phyloP scores from a whole-genome alignment of 1,140 invertebrate species.

The Procambarus clarkii region DNA sequence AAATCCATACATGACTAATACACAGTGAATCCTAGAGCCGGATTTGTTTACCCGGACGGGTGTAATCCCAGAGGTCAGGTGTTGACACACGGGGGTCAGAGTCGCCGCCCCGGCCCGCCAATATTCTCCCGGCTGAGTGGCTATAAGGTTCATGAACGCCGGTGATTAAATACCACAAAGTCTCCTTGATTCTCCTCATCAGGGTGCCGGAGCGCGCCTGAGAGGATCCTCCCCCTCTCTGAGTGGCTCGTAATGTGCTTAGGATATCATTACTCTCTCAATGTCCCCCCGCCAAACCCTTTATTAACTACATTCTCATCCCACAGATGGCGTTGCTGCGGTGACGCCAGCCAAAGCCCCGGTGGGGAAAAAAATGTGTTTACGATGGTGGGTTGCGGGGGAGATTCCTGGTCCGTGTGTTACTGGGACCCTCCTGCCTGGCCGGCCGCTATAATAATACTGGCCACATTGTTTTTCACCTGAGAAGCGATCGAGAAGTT shows the following conservation, averaged over 20 bases:
- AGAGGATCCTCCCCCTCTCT: not conserved
- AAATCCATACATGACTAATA: too few relatives aligned
- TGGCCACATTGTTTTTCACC: too few relatives aligned
- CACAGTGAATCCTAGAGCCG: too few relatives aligned
- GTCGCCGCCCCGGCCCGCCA: not conserved
- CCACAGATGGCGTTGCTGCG: constrained; percentile 17
- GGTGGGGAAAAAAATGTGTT: not conserved
- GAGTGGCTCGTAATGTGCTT: constrained; percentile 25
- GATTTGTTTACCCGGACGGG: too few relatives aligned
- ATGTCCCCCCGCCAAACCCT: constrained; percentile 21
- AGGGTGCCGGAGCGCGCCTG: not conserved
- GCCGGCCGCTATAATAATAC: too few relatives aligned
- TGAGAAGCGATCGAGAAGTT: too few relatives aligned
- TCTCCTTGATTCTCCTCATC: constrained; percentile 1
- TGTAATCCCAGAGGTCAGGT: too few relatives aligned
- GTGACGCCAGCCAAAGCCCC: not conserved
- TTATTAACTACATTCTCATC: constrained; percentile 42
- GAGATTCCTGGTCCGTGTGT: not conserved
- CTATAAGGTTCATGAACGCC: constrained; percentile 39
- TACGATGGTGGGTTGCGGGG: not conserved
- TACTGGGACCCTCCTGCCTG: not conserved
- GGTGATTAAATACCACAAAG: constrained; percentile 55
- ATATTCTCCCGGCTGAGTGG: constrained; percentile 4
- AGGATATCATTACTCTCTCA: constrained; percentile 54
- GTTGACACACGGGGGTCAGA: not conserved